Conservation (phyloP, 2,888 invertebrate genomes). For the Mechanitis mazaeus region DNA sequence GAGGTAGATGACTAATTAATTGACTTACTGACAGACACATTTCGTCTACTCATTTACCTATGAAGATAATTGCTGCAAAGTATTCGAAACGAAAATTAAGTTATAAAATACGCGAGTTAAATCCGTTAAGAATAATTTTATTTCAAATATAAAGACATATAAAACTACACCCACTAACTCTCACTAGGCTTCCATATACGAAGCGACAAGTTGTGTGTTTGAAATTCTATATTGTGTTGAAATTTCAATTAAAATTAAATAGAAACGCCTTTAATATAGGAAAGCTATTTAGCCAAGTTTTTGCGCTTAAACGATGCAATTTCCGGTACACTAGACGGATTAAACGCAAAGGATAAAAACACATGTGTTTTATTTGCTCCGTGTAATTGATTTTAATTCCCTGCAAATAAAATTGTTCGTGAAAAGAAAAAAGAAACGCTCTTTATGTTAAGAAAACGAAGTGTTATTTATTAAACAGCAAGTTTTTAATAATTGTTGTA, state of each 20-base stretch:
- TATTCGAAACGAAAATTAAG: no score
- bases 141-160: no score
- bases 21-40: no score
- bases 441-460: slow-evolving; percentile 11
- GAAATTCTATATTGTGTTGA: not conserved
- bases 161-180: not conserved
- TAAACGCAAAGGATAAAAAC: slow-evolving; percentile 24
- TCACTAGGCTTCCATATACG: not conserved
- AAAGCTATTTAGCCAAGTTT: slow-evolving; percentile 19
- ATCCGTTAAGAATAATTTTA: no score
- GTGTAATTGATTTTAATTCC: slow-evolving; percentile 21
- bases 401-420: slow-evolving; percentile 15
- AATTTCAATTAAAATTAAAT: not conserved
- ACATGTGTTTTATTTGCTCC: slow-evolving; percentile 21
- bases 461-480: not conserved
- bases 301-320: slow-evolving; percentile 19
- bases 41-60: no score
- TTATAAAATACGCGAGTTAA: no score
- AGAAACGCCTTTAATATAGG: slow-evolving; percentile 10
- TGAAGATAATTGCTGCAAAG: no score
- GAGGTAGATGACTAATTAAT: no score
- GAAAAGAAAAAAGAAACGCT: slow-evolving; percentile 13
- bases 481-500: no score
- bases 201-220: not conserved
- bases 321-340: slow-evolving; percentile 20